These are phyloP conservation scores for Anthophora plumipes DNA, from an alignment of 2,888 invertebrate species.

Conservation along the genomic window DNA sequence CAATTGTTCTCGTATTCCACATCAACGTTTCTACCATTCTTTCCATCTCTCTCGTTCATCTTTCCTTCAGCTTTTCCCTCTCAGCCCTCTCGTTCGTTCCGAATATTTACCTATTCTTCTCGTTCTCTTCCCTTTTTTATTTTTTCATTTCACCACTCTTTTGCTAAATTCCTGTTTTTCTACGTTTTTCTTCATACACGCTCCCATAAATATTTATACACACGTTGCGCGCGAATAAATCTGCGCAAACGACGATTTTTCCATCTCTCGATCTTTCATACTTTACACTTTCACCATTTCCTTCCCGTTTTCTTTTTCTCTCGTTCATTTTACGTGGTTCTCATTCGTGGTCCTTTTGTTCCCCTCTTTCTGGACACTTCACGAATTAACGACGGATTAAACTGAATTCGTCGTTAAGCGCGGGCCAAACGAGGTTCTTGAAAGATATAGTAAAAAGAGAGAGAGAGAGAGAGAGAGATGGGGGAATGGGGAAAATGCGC, in stretches of 20 bases:
- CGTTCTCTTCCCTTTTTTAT: too few species aligned
- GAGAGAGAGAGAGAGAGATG: background rate
- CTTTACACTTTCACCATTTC: background rate
- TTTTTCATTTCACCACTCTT: background rate
- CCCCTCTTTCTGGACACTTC: conserved; percentile 4
- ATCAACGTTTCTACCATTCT: background rate
- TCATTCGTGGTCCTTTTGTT: background rate
- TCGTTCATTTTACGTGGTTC: background rate
- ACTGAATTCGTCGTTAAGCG: conserved; percentile 36
- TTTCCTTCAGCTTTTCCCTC: background rate
- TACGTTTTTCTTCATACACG: background rate
- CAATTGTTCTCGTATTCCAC: conserved; percentile 7
- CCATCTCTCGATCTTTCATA: background rate
- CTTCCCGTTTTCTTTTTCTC: background rate
- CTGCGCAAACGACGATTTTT: background rate
- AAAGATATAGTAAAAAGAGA: conserved; percentile 14
- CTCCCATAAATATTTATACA: conserved; percentile 31
- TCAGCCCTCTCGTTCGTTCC: background rate
- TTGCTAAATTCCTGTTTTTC: background rate
- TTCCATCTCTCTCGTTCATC: background rate
- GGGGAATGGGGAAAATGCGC: conserved; percentile 15
- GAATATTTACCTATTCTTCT: background rate
- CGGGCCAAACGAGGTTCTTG: conserved; percentile 24
- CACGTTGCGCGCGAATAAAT: conserved; percentile 17
- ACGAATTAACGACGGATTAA: conserved; percentile 47